Conservation (phyloP, 1,140 invertebrate species). For the Lasioglossum baleicum region DNA sequence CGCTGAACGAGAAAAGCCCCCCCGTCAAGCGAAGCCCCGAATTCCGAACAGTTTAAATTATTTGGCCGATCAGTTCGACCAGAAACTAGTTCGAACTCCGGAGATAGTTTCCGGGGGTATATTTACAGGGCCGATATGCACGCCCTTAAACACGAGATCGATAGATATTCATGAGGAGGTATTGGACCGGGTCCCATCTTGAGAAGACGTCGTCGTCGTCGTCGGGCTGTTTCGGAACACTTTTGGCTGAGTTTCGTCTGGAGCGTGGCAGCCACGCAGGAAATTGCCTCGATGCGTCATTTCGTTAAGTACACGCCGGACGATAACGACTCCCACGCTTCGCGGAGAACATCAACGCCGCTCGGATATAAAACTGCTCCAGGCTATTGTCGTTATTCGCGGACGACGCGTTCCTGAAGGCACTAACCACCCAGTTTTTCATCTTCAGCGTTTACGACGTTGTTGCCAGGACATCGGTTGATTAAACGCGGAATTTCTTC, state of each 20-base stretch:
- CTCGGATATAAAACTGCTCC: background rate
- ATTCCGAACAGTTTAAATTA: too few relatives aligned
- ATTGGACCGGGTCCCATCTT: too few relatives aligned
- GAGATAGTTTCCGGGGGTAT: too few relatives aligned
- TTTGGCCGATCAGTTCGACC: too few relatives aligned
- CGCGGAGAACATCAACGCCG: background rate
- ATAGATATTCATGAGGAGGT: too few relatives aligned
- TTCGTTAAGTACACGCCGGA: constrained; percentile 6
- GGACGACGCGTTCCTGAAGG: background rate
- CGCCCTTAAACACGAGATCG: too few relatives aligned
- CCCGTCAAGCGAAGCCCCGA: too few relatives aligned
- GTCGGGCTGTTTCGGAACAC: background rate
- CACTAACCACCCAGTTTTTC: background rate
- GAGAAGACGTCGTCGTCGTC: too few relatives aligned
- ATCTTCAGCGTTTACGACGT: background rate
- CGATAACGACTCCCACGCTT: background rate
- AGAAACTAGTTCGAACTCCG: too few relatives aligned
- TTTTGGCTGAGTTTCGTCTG: constrained; percentile 3
- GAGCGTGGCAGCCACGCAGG: background rate
- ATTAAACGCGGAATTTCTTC: background rate
- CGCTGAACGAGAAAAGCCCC: too few relatives aligned
- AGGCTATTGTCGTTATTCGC: background rate
- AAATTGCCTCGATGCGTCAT: constrained; percentile 17
- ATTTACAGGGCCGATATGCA: too few relatives aligned
- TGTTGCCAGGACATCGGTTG: background rate